Percentiles rank a stretch among this genome's conserved stretches.
These are phyloP conservation scores for Steinernema carpocapsae DNA, from an alignment of 2,888 invertebrate species.

Conservation along the genomic window DNA sequence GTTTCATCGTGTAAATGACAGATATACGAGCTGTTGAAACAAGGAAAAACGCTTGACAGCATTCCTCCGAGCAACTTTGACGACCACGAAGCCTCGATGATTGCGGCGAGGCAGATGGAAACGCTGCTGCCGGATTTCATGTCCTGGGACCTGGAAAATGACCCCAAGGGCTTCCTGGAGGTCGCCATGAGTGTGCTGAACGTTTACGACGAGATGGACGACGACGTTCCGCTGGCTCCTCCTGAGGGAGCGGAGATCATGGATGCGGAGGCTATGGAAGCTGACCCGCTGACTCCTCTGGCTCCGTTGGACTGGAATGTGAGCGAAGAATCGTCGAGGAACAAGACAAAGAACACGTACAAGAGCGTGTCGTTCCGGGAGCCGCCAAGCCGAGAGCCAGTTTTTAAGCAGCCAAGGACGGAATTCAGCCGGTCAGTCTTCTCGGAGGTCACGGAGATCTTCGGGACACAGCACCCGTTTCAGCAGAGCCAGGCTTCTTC, in stretches of 20 bases:
- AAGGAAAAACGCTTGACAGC: slow-evolving; percentile 36
- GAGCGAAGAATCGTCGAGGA: neutral
- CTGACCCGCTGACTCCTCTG: neutral
- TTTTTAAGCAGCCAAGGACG: neutral
- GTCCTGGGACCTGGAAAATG: slow-evolving; percentile 41
- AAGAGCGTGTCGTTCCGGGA: neutral
- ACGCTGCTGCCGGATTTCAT: slow-evolving; percentile 34
- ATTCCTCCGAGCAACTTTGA: slow-evolving; percentile 36
- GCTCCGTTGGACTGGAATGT: neutral
- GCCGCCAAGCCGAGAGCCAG: neutral
- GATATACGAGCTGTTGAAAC: slow-evolving; percentile 39
- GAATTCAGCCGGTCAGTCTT: neutral
- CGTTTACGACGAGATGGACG: neutral
- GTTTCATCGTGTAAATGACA: neutral
- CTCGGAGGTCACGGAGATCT: neutral
- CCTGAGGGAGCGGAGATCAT: neutral
- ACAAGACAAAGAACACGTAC: neutral
- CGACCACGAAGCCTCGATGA: slow-evolving; percentile 36
- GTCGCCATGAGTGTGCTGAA: slow-evolving; percentile 30
- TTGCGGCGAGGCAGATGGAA: slow-evolving; percentile 40
- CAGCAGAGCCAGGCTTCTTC: neutral
- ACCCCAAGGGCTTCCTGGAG: slow-evolving; percentile 44
- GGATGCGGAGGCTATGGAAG: neutral
- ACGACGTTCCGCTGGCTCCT: neutral
- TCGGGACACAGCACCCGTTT: neutral